A percentile compares a stretch with the other conserved stretches of the same genome.
These are phyloP conservation scores for Clarias platycephalus DNA, from an alignment of 2,797 vertebrate genomes.

Conservation along the genomic window DNA sequence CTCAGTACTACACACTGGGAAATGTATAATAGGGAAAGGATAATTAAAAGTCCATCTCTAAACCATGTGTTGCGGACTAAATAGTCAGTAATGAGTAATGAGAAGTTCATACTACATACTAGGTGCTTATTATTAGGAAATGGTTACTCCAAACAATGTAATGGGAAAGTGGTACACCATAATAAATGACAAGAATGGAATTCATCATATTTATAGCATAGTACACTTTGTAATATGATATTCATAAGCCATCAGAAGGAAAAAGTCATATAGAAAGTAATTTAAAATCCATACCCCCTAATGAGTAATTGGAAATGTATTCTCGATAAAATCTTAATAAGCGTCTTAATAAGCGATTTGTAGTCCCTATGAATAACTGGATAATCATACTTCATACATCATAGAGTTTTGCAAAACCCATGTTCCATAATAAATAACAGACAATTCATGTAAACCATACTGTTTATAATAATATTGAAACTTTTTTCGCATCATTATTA, in stretches of 20 bases:
- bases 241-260: neutral
- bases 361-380: neutral
- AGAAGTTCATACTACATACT: neutral
- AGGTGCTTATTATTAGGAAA: too few relatives aligned
- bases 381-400: too few relatives aligned
- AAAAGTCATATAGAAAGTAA: neutral
- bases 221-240: neutral
- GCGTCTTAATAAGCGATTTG: neutral
- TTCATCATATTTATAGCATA: too few relatives aligned
- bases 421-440: too few relatives aligned
- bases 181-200: too few relatives aligned
- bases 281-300: neutral
- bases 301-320: neutral
- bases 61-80: too few relatives aligned
- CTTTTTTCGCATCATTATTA: too few relatives aligned
- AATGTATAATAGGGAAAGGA: neutral
- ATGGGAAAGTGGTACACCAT: neutral
- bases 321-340: neutral
- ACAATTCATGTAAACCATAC: too few relatives aligned
- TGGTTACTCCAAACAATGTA: neutral
- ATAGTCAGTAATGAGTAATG: neutral
- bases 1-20: neutral
- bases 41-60: neutral
- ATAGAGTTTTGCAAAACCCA: neutral
- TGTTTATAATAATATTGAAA: neutral